Evolutionary conservation across 2,113 vertebrate species (phyloP), one percentile per base, ranked within the genome.

Genomic region (Strigops habroptila): DNA sequence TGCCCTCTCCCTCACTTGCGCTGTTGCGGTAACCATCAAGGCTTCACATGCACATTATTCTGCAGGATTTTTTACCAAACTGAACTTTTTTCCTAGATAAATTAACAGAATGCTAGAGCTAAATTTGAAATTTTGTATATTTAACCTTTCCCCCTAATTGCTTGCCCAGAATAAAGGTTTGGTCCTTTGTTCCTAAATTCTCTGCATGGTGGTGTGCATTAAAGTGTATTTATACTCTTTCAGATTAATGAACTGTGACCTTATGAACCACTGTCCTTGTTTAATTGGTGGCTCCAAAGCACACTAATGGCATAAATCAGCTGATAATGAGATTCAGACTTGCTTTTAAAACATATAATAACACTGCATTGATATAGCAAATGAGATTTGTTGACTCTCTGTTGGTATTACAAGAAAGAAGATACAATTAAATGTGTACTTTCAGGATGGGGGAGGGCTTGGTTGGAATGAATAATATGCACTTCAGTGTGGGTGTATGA

Each of bases 261-360:
- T 98, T 98, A 98, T 97, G 98, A 98, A 98, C 97, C 97, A 98
- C 97, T 98, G 98, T 98, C 98, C 97, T 98, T 98, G 97, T 98
- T 98, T 98, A 98, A 98, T 99, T 98, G 98, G 98, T 98, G 97
- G 96, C 97, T 98, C 96, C 95, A 97, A 98, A 98, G 97, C 96
- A 93, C 96, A 97, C 95, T 98, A 98, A 98, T 99, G 98, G 98
- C 98, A 97, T 98, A 98, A 98, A 98, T 98, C 97, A 98, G 85
- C 97, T 98, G 96, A 98, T 99, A 99, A 99, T 98, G 98, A 98
- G 97, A 98, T 98, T 98, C 97, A 97, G 95, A 97, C 96, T 98
- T 98, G 97, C 97, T 98, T 98, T 98, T 97, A 98, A 98, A 98
- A 98, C 97, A 98, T 96, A 97, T 98, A 98, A 98, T 97, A 97